A percentile compares a stretch with the other conserved stretches of the same genome.
Conservation (phyloP, 2,888 invertebrate genomes). For the Trissoscelio sp. region DNA sequence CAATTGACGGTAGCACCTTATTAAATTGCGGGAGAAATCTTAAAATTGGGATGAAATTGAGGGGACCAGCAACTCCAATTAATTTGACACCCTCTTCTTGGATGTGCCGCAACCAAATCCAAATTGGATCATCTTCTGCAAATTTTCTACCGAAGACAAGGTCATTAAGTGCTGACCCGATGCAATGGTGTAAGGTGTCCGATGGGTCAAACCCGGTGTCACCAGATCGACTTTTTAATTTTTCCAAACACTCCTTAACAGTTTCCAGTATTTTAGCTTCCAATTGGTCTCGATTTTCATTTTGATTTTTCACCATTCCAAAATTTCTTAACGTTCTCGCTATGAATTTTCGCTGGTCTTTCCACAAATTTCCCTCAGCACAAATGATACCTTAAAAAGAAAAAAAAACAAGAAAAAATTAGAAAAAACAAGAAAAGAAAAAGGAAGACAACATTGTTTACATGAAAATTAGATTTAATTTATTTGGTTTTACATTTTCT, state of each 20-base stretch:
- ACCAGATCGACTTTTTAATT: conserved; percentile 53
- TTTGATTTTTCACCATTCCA: conserved; percentile 88
- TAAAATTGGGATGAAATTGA: conserved; percentile 93
- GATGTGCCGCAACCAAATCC: conserved; percentile 90
- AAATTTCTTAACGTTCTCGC: conserved; percentile 89
- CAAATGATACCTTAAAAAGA: conserved; percentile 81
- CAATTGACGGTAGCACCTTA: conserved; percentile 27
- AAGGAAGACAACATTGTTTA: no score
- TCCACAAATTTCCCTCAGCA: conserved; percentile 92
- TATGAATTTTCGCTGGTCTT: conserved; percentile 91
- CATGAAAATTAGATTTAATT: no score
- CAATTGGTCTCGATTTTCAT: conserved; percentile 86
- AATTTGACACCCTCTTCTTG: conserved; percentile 93
- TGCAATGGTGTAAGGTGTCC: conserved; percentile 86
- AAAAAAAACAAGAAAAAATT: no score
- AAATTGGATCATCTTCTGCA: conserved; percentile 88
- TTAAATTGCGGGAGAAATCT: conserved; percentile 84
- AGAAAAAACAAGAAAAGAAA: no score
- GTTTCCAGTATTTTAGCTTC: conserved; percentile 87
- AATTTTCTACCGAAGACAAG: conserved; percentile 91
- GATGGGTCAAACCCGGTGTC: conserved; percentile 84
- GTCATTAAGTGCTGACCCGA: conserved; percentile 91
- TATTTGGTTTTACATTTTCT: no score
- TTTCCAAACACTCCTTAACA: conserved; percentile 87
- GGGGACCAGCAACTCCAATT: conserved; percentile 91